These are phyloP conservation scores for Sebastes iracundus DNA, from an alignment of 2,797 vertebrate genomes.

Conservation along the genomic window DNA sequence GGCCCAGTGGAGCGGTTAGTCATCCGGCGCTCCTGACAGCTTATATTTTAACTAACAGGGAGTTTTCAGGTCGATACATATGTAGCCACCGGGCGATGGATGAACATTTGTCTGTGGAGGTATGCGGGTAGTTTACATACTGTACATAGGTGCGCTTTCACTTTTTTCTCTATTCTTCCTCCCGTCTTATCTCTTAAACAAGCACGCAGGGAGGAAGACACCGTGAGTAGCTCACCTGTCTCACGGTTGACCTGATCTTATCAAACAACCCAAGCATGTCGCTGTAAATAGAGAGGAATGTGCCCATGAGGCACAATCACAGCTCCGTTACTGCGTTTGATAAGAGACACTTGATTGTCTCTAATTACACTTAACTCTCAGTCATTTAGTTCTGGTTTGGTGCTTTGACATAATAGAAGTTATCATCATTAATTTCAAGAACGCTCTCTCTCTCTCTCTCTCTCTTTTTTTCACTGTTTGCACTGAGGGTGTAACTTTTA, in stretches of 20 bases:
- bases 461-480: conserved; percentile 24
- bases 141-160: neutral
- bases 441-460: neutral
- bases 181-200: conserved; percentile 4
- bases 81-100: neutral
- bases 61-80: neutral
- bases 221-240: conserved; percentile 1
- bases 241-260: neutral
- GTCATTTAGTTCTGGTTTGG: neutral
- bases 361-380: neutral
- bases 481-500: conserved; percentile 33
- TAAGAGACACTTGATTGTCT: neutral
- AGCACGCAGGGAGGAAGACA: neutral
- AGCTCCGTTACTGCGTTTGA: neutral
- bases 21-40: conserved; percentile 38
- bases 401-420: neutral
- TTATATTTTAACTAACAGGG: conserved; percentile 8
- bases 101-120: neutral
- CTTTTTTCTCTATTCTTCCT: neutral
- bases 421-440: neutral
- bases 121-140: conserved; percentile 1
- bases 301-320: neutral
- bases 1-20: conserved; percentile 32
- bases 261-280: neutral
- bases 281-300: neutral